Evolutionary conservation across 2,797 vertebrate genomes (phyloP).

Genomic region (Silurus aristotelis): DNA sequence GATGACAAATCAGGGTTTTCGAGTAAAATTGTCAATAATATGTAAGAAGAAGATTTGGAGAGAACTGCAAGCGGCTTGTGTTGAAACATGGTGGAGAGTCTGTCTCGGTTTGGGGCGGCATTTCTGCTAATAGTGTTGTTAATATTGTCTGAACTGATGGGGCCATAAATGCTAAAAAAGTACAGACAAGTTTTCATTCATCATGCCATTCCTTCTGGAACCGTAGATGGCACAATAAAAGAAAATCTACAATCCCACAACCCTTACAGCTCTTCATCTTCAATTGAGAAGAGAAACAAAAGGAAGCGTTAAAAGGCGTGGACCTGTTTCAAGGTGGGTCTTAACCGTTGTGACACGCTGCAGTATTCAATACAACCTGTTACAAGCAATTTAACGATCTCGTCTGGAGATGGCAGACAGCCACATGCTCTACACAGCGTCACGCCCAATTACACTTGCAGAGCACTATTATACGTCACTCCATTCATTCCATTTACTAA

Average conservation of each 20-base stretch:
- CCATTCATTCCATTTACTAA: slow-evolving; percentile 12
- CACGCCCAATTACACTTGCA: slow-evolving; percentile 15
- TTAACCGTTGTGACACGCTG: slow-evolving; percentile 28
- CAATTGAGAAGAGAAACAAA: slow-evolving; percentile 17
- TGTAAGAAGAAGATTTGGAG: too few relatives aligned
- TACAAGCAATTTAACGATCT: slow-evolving; percentile 31
- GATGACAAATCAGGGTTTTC: too few relatives aligned
- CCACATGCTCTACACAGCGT: slow-evolving; percentile 13
- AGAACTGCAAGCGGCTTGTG: too few relatives aligned
- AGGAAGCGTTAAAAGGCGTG: slow-evolving; percentile 22
- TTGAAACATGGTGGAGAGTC: too few relatives aligned
- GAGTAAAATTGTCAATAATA: too few relatives aligned
- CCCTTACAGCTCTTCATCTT: background rate
- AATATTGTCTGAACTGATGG: too few relatives aligned
- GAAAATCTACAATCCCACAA: slow-evolving; percentile 14
- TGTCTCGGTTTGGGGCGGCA: too few relatives aligned
- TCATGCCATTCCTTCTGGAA: too few relatives aligned
- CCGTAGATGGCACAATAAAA: background rate
- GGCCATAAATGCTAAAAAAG: too few relatives aligned
- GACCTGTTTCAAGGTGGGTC: slow-evolving; percentile 29
- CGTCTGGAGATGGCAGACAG: slow-evolving; percentile 11
- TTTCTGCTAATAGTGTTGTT: too few relatives aligned
- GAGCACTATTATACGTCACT: background rate
- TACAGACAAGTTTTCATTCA: too few relatives aligned
- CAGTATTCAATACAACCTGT: slow-evolving; percentile 11